A percentile compares a stretch with the other conserved stretches of the same genome.
phyloP scores from a whole-genome alignment of 2,797 vertebrate genomes.

The Melanotaenia pygmaea region DNA sequence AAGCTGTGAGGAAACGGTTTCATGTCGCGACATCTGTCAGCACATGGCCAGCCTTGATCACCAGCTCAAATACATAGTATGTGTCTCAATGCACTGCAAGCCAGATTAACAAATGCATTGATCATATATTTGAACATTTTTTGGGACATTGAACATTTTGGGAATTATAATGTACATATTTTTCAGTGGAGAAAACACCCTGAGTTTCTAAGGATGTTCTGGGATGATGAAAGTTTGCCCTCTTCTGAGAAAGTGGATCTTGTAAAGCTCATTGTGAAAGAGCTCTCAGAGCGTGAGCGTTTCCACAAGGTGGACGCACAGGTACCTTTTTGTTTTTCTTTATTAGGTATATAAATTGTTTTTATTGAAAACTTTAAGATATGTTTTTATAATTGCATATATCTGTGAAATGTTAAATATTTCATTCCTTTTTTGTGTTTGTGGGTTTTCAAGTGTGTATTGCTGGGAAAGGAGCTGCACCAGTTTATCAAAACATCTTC shows the following conservation, averaged over 20 bases:
- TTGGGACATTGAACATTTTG: not conserved
- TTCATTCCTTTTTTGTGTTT: no score
- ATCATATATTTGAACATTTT: not conserved
- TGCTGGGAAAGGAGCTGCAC: no score
- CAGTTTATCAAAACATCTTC: no score
- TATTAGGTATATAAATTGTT: not conserved
- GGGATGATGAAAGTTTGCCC: not conserved
- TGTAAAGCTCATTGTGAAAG: not conserved
- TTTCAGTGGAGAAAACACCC: constrained; percentile 40
- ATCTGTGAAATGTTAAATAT: no score
- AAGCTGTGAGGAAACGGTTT: constrained; percentile 55
- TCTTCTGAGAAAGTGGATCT: not conserved
- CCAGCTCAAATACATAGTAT: constrained; percentile 55
- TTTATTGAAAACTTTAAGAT: no score
- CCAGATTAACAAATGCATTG: not conserved
- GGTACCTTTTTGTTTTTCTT: constrained; percentile 44
- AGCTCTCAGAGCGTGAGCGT: constrained; percentile 36
- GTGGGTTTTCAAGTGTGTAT: no score
- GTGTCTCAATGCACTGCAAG: constrained; percentile 14
- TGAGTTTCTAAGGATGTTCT: constrained; percentile 32
- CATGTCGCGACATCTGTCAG: constrained; percentile 22
- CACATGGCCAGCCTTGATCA: constrained; percentile 63
- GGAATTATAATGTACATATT: not conserved
- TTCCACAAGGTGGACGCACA: constrained; percentile 32
- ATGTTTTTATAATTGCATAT: no score